Base-by-base conservation (phyloP, 1,140 invertebrate species). In the Pseudomyrmex pallidus region DNA sequence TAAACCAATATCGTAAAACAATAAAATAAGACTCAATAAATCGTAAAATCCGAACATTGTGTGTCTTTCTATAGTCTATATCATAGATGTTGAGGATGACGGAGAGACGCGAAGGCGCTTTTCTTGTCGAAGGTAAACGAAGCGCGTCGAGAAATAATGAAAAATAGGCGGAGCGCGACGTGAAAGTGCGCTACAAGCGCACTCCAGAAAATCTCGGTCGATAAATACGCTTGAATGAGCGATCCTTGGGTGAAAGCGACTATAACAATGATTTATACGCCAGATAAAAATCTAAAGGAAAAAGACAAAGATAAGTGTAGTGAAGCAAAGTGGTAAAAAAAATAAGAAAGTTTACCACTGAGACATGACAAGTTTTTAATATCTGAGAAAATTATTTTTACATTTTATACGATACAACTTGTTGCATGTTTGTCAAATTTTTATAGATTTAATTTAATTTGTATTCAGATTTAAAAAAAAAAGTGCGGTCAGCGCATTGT, bases 211-310 rank as follows among this genome's bases (percentile, higher is more conserved):
- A 88, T 88, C 83, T 87, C 73, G 83, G 77, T 78, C 86, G 87
- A 88, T 85, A 87, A 82, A 35, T 68, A 83, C 74, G 87, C 50
- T 72, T 52, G 82, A 82, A 88, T 85, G 76, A 80, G 76, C 80
- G 87, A 88, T 87, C 74, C 82, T 57, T 61, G 56, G 84, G 87
- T 86, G 87, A 89, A 89, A 89, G 87, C 87, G 82, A 76, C 56
- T 87, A 52, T 84, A 61, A 70, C 44, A 80, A 80, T 80, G 76
- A 80, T 80, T 80, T 72, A 72, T 70, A 52, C 44, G 52, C 52
- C 13, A 66, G 76, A 80, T 80, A 48, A 70, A 80, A 70, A 70
- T 70, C 44, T 48, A 46, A 35, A 9, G 20, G 2, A 78, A 68
- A 78, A 57, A 52, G 10, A 22, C 57, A 48, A 56, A 57, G 10